A percentile compares a stretch with the other conserved stretches of the same genome.
These are phyloP conservation scores for Pharmacophagus antenor DNA, from an alignment of 2,888 invertebrate genomes.

Conservation along the genomic window DNA sequence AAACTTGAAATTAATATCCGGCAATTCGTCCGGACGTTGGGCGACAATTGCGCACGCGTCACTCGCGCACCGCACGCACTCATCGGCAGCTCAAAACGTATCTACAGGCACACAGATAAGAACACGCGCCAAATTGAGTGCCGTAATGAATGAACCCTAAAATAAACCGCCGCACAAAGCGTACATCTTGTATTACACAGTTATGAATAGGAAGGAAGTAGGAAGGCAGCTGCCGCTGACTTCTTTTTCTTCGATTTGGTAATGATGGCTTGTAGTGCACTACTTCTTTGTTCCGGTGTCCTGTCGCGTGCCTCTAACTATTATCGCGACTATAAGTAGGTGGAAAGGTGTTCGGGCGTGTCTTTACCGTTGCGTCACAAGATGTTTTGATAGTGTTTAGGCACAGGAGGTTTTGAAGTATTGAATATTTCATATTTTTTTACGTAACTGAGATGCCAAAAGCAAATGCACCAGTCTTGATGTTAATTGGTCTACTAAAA, in stretches of 20 bases:
- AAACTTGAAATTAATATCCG: constrained; percentile 37
- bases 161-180: constrained; percentile 65
- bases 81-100: constrained; percentile 39
- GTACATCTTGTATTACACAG: constrained; percentile 74
- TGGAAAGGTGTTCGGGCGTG: constrained; percentile 72
- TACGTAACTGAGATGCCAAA: too few relatives aligned
- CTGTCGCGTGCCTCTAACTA: constrained; percentile 71
- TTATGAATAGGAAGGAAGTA: constrained; percentile 75
- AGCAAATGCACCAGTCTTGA: too few relatives aligned
- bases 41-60: constrained; percentile 39
- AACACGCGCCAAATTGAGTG: constrained; percentile 76
- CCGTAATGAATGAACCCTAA: constrained; percentile 74
- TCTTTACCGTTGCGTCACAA: constrained; percentile 67
- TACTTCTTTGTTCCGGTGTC: constrained; percentile 67
- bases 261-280: constrained; percentile 77
- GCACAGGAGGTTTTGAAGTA: constrained; percentile 33
- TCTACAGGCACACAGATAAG: constrained; percentile 61
- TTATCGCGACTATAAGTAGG: constrained; percentile 66
- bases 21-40: constrained; percentile 34
- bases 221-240: constrained; percentile 74
- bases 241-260: constrained; percentile 67
- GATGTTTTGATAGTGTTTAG: constrained; percentile 60
- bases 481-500: too few relatives aligned
- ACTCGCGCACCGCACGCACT: constrained; percentile 40
- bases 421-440: too few relatives aligned